Evolutionary conservation across 2,888 invertebrate genomes (phyloP).

Genomic region (Cataglyphis livida): DNA sequence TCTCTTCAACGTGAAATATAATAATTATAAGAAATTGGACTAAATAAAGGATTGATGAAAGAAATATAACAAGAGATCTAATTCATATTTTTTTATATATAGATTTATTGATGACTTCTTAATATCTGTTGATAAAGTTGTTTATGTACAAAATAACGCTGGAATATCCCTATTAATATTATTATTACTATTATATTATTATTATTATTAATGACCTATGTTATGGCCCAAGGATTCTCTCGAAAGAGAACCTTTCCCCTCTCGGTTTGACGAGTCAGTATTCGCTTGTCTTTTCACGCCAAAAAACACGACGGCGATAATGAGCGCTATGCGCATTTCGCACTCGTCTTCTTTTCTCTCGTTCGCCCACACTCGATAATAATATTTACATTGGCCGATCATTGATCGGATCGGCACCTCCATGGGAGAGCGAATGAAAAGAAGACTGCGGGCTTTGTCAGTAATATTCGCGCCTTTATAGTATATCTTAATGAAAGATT

Average conservation of each 20-base stretch:
- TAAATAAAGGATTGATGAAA: background rate
- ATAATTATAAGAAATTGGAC: background rate
- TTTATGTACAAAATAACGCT: constrained; percentile 85
- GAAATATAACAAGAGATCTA: background rate
- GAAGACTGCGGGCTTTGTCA: constrained; percentile 53
- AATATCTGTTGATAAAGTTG: constrained; percentile 83
- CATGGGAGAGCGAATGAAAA: constrained; percentile 40
- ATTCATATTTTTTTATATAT: constrained; percentile 76
- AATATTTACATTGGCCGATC: constrained; percentile 71
- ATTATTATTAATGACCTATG: constrained; percentile 78
- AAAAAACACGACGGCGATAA: constrained; percentile 67
- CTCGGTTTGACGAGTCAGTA: constrained; percentile 60
- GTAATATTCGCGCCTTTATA: constrained; percentile 51
- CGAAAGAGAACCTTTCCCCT: constrained; percentile 56
- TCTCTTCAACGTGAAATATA: background rate
- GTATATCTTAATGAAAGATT: constrained; percentile 69
- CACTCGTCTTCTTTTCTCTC: constrained; percentile 50
- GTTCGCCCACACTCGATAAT: constrained; percentile 37
- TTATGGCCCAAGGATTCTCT: constrained; percentile 73
- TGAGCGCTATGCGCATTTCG: constrained; percentile 56
- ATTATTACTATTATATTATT: constrained; percentile 70
- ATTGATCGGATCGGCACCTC: constrained; percentile 28
- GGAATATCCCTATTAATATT: constrained; percentile 80
- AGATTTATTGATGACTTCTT: constrained; percentile 84
- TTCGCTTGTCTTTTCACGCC: constrained; percentile 65